Percentiles rank a stretch among this genome's conserved stretches.
Evolutionary conservation across 1,140 invertebrate genomes (phyloP).

Genomic region (Drosophila subpulchrella): DNA sequence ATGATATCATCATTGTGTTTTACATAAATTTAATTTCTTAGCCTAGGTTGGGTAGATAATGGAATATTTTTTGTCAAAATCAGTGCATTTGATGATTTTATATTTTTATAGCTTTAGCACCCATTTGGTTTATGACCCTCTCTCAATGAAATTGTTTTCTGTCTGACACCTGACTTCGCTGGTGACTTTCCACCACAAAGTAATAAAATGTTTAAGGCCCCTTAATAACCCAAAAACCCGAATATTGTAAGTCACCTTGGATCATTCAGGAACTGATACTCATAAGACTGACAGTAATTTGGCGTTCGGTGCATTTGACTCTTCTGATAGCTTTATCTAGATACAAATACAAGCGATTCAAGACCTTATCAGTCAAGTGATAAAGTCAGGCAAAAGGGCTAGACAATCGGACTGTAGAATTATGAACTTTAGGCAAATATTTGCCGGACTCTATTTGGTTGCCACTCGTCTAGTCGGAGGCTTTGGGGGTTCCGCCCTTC

Average conservation of each 20-base stretch:
- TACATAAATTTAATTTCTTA: conserved; percentile 3
- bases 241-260: conserved; percentile 41
- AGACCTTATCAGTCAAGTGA: conserved; percentile 40
- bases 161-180: neutral
- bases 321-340: conserved; percentile 32
- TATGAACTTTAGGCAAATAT: conserved; percentile 42
- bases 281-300: conserved; percentile 24
- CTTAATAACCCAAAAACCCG: conserved; percentile 20
- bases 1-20: conserved; percentile 16
- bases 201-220: conserved; percentile 19
- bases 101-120: conserved; percentile 4
- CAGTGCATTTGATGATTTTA: neutral
- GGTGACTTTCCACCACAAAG: conserved; percentile 35
- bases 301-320: conserved; percentile 32
- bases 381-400: conserved; percentile 29
- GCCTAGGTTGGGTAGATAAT: neutral
- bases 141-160: neutral
- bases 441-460: conserved; percentile 20
- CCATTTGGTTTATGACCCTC: neutral
- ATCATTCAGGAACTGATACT: conserved; percentile 33
- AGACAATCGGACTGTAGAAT: neutral
- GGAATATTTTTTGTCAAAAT: neutral
- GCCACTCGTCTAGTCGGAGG: conserved; percentile 41
- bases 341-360: conserved; percentile 29
- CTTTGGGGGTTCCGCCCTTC: conserved; percentile 47